These are phyloP conservation scores for Drosophila mayri DNA, from an alignment of 1,140 invertebrate species.

Conservation along the genomic window DNA sequence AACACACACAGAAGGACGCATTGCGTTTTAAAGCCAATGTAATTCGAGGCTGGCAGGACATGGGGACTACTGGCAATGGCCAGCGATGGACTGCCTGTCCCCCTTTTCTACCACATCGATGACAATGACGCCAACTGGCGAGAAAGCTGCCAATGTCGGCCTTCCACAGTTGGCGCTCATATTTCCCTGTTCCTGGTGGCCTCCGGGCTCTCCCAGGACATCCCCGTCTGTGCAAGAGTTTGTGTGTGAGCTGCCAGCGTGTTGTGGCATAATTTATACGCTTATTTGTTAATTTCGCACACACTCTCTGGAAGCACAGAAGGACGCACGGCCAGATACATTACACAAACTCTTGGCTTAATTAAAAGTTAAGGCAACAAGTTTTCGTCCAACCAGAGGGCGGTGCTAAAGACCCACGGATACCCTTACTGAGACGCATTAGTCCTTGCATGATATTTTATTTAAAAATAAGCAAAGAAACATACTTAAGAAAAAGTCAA, in stretches of 20 bases:
- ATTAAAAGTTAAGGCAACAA: conserved; percentile 76
- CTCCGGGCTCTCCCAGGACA: conserved; percentile 28
- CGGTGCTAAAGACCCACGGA: conserved; percentile 2
- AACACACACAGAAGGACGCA: conserved; percentile 20
- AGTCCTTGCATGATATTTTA: too few species aligned
- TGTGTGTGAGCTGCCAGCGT: conserved; percentile 47
- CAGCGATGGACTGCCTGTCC: neutral
- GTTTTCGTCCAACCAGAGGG: conserved; percentile 20
- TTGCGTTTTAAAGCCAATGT: conserved; percentile 71
- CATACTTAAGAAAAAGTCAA: neutral
- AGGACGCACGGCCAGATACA: conserved; percentile 34
- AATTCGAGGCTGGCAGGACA: conserved; percentile 63
- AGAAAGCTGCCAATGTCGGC: conserved; percentile 51
- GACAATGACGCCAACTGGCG: conserved; percentile 64
- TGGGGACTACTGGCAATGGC: conserved; percentile 25
- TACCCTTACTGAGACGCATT: conserved; percentile 31
- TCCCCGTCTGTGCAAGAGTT: neutral
- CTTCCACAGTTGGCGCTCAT: conserved; percentile 56
- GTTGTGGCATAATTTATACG: conserved; percentile 77
- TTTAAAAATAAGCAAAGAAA: too few species aligned
- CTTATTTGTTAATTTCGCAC: conserved; percentile 78
- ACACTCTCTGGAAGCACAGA: conserved; percentile 42
- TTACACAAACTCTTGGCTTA: conserved; percentile 73
- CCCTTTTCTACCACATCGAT: conserved; percentile 44
- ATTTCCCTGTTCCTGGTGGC: conserved; percentile 54